Evolutionary conservation across 2,797 vertebrate species (phyloP), one percentile per base, ranked within the genome.

Genomic region (Zenarchopterus dispar): DNA sequence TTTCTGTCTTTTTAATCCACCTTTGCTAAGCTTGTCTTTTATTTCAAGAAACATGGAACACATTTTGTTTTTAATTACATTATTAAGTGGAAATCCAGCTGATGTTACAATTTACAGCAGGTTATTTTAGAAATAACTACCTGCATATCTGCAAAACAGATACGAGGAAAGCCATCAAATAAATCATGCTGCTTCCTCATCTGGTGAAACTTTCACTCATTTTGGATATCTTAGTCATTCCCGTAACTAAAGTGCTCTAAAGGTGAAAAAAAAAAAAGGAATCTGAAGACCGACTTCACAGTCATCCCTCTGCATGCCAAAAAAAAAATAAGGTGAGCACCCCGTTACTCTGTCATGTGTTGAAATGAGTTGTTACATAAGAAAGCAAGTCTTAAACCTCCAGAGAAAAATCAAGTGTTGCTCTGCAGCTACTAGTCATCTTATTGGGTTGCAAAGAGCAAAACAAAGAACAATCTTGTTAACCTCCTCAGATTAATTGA

Each of bases 381-480:
- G 33, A 59, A 64, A 55, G 65, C 26, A 73, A 67, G 60, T 69
- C 28, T 57, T 58, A 71, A 60, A 71, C 45, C 60, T 41, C 45
- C 42, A 42, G 59, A 63, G 36, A 76, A 47, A 48, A 61, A 0
- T 74, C 50, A 47, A n/a, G 59, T 36, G 56, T 23, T 55, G 21
- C 41, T 59, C 47, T 67, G 51, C 63, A 71, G 67, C 64, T 56
- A 61, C 53, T 16, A 0, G 9, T 59, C 67, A 67, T 86, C 70
- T 73, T 67, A 62, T 62, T 44, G 72, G 70, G 47, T 87, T 46
- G 22, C 86, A 79, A 78, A 82, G 80, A 68, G 77, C 70, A 78
- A 81, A 80, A 70, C 78, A 88, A 84, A 86, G 19, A 84, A 82
- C 87, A 85, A 82, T 80, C 83, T 88, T 89, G 90, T 91, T 90